These are phyloP conservation scores for Phyto melanocephala DNA, from an alignment of 2,888 invertebrate genomes.

Conservation along the genomic window DNA sequence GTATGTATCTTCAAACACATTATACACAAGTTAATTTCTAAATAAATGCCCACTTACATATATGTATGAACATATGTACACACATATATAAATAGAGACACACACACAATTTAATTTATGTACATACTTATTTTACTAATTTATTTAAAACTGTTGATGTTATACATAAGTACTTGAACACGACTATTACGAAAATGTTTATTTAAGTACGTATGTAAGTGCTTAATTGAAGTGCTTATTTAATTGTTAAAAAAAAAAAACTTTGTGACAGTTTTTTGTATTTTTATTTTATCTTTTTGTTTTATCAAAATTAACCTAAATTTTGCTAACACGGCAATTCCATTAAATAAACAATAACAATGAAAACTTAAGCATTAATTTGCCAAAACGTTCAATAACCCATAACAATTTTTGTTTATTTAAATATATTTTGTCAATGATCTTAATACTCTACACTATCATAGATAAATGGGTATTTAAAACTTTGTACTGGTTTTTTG, in stretches of 20 bases:
- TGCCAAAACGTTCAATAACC: not conserved
- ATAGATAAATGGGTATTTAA: no score
- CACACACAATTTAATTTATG: not conserved
- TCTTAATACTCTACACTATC: no score
- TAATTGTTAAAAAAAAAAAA: not conserved
- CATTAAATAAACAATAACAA: constrained; percentile 36
- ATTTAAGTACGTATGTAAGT: not conserved
- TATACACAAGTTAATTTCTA: not conserved
- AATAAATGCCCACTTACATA: not conserved
- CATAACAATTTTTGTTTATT: not conserved
- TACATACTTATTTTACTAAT: no score
- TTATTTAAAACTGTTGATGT: not conserved
- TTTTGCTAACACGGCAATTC: constrained; percentile 58
- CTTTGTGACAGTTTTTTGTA: not conserved
- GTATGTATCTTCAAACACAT: no score
- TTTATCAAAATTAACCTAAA: constrained; percentile 58
- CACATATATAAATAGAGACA: no score
- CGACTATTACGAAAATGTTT: not conserved
- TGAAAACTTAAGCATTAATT: constrained; percentile 15
- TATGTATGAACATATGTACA: not conserved
- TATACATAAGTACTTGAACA: not conserved
- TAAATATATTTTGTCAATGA: not conserved
- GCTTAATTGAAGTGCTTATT: constrained; percentile 10
- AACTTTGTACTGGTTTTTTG: no score
- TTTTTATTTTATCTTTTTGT: not conserved